phyloP scores from a whole-genome alignment of 2,888 invertebrate species.

The Mesoligia furuncula region DNA sequence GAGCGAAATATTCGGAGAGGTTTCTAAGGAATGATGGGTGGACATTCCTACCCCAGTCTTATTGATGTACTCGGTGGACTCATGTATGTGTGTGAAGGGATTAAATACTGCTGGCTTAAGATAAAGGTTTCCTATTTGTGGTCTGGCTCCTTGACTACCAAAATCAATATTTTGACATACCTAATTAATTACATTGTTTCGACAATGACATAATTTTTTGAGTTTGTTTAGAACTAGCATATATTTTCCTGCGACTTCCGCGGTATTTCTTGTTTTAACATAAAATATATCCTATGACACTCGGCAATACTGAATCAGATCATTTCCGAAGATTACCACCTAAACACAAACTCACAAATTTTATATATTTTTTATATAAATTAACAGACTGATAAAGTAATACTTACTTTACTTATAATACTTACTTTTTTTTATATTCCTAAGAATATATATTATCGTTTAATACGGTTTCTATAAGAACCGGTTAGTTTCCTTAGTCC shows the following conservation, averaged over 20 bases:
- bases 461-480: too few relatives aligned
- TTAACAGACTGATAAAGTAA: too few relatives aligned
- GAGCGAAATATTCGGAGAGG: slow-evolving; percentile 59
- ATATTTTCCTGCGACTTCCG: not conserved
- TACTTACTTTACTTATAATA: too few relatives aligned
- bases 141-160: slow-evolving; percentile 35
- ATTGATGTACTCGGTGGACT: slow-evolving; percentile 44
- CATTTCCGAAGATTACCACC: too few relatives aligned
- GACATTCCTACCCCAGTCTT: slow-evolving; percentile 65
- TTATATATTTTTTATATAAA: too few relatives aligned
- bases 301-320: not conserved
- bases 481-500: too few relatives aligned
- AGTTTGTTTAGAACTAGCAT: not conserved
- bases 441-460: too few relatives aligned
- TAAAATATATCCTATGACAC: not conserved
- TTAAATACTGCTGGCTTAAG: slow-evolving; percentile 27
- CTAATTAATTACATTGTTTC: not conserved
- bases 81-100: slow-evolving; percentile 39
- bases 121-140: slow-evolving; percentile 18
- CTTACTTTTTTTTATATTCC: too few relatives aligned
- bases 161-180: not conserved
- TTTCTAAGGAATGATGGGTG: slow-evolving; percentile 64
- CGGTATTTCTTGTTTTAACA: not conserved
- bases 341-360: too few relatives aligned
- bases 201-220: not conserved